phyloP scores from a whole-genome alignment of 1,140 invertebrate species.

The Aethina tumida region DNA sequence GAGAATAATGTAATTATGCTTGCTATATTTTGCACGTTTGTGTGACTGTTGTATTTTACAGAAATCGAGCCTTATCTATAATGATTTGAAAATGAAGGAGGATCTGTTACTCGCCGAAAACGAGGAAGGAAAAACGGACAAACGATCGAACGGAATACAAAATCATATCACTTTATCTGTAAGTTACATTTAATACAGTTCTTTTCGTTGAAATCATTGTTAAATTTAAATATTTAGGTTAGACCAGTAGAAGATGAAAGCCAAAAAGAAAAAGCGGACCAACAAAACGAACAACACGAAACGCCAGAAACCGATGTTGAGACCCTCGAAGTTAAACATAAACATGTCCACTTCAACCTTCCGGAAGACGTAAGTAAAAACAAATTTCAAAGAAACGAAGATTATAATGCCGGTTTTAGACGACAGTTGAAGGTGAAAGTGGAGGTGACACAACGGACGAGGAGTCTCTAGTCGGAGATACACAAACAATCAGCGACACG shows the following conservation, averaged over 20 bases:
- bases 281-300: constrained; percentile 14
- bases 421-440: constrained; percentile 11
- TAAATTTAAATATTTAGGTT: constrained; percentile 16
- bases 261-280: constrained; percentile 14
- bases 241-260: constrained; percentile 19
- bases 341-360: constrained; percentile 18
- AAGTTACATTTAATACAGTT: too few relatives aligned
- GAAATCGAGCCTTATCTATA: constrained; percentile 15
- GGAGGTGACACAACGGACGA: constrained; percentile 11
- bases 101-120: too few relatives aligned
- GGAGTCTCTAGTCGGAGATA: constrained; percentile 11
- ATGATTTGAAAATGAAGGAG: too few relatives aligned
- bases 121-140: constrained; percentile 1
- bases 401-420: constrained; percentile 8
- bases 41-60: too few relatives aligned
- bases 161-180: constrained; percentile 30
- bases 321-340: too few relatives aligned
- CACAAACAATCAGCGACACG: too few relatives aligned
- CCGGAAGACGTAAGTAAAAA: constrained; percentile 11
- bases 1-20: too few relatives aligned
- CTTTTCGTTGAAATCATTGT: constrained; percentile 4
- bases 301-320: constrained; percentile 8
- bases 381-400: too few relatives aligned
- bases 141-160: constrained; percentile 14
- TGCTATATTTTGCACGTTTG: too few relatives aligned